A percentile compares a stretch with the other conserved stretches of the same genome.
Evolutionary conservation across 1,140 invertebrate species (phyloP).

Genomic region (Drosophila pseudoobscura): DNA sequence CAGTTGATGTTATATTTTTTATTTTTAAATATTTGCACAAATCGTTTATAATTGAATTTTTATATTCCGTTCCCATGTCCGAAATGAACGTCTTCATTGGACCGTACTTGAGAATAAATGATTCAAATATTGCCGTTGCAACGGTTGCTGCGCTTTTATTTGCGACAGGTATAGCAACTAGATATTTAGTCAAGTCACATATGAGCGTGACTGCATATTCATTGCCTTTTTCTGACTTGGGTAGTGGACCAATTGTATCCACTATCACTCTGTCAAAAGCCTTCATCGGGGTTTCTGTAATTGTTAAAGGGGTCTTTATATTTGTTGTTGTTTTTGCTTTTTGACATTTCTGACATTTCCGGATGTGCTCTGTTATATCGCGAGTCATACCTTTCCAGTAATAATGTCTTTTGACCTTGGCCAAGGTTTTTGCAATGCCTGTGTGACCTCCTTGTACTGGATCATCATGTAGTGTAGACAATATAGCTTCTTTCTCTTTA

Average conservation of each 20-base stretch:
- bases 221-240: constrained; percentile 26
- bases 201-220: constrained; percentile 42
- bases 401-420: too few species aligned
- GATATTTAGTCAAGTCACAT: constrained; percentile 36
- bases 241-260: constrained; percentile 38
- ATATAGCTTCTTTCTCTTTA: too few species aligned
- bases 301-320: constrained; percentile 9
- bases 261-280: constrained; percentile 36
- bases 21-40: not conserved
- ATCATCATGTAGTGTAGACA: too few species aligned
- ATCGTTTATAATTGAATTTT: constrained; percentile 9
- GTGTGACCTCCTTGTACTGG: too few species aligned
- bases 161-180: constrained; percentile 19
- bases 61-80: constrained; percentile 25
- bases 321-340: constrained; percentile 14
- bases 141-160: constrained; percentile 37
- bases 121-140: constrained; percentile 39
- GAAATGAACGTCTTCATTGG: too few species aligned
- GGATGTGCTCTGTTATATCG: too few species aligned
- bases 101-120: not conserved
- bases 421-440: too few species aligned
- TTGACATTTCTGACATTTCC: too few species aligned
- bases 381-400: too few species aligned
- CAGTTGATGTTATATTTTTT: too few species aligned
- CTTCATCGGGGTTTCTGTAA: constrained; percentile 18